Base-by-base conservation (phyloP, 2,113 vertebrate genomes). In the Calypte anna region DNA sequence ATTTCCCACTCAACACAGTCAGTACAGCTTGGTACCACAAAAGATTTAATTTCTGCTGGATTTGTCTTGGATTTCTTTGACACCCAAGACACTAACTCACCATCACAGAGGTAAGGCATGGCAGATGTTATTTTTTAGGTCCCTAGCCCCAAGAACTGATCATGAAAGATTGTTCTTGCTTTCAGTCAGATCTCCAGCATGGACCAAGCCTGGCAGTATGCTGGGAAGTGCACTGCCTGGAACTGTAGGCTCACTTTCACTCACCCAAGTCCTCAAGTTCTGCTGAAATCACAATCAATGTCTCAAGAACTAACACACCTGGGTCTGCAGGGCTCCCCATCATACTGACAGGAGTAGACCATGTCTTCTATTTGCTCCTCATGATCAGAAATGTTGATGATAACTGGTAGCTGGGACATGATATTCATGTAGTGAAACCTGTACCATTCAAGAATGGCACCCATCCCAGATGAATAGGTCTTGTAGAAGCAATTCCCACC, bases 371-470 rank as follows among this genome's bases (percentile, higher is more conserved):
- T 53, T 1, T 83, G 73, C 64, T 85, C 69, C 14, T 31, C 62
- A 2, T 82, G 79, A 4, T 48, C 16, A 4, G 95, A 66, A 33
- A 92, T 44, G 11, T 62, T 59, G 22, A 91, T 44, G 11, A 87
- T 82, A 4, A 55, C 38, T 0, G 94, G 93, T 3, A 97, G 64
- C 59, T 94, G 92, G 14, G 96, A 96, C 97, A 97, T 96, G 78
- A 97, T 82, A 33, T 97, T 96, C 77, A 98, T 61, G 59, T 97
- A 98, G 78, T 97, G 98, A 76, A 98, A 97, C 55, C 53, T 79
- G 89, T 97, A 98, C 97, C 98, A 98, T 23, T 97, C 96, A 1
- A 61, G 94, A 9, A 97, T 16, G 1, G 98, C 97, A 0, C 86
- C 79, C 80, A 97, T 79, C 3, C 97, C 97, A 0, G 97, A 98